phyloP scores from a whole-genome alignment of 1,140 invertebrate genomes.

The Chymomyza costata region DNA sequence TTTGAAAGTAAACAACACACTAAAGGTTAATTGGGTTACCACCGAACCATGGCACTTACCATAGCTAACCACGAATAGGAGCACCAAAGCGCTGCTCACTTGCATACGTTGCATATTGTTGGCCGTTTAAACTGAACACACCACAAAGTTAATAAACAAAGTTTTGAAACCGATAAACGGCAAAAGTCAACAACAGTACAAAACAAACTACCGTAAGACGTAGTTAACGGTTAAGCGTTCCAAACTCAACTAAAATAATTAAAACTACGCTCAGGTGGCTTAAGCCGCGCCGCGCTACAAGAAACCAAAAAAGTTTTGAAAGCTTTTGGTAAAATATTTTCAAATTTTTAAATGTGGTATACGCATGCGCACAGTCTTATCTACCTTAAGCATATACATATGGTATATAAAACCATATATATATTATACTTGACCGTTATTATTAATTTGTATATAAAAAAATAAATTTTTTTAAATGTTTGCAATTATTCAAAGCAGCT shows the following conservation, averaged over 20 bases:
- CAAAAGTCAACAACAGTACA: conserved; percentile 3
- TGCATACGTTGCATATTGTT: conserved; percentile 26
- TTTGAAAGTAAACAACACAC: conserved; percentile 57
- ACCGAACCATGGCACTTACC: conserved; percentile 39
- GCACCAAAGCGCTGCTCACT: conserved; percentile 24
- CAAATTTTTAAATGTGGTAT: too few relatives aligned
- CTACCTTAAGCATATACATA: too few relatives aligned
- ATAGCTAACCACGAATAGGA: conserved; percentile 45
- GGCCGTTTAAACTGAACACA: conserved; percentile 7
- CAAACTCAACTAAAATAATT: conserved; percentile 74
- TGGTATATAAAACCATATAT: too few relatives aligned
- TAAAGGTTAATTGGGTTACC: conserved; percentile 26
- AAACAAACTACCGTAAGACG: conserved; percentile 46
- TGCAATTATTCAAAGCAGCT: too few relatives aligned
- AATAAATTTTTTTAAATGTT: too few relatives aligned
- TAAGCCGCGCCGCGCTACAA: too few relatives aligned
- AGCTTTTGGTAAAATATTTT: too few relatives aligned
- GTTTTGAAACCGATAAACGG: conserved; percentile 17
- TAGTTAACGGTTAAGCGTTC: conserved; percentile 69
- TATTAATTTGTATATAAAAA: too few relatives aligned
- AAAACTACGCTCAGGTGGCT: conserved; percentile 68
- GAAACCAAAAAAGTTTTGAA: too few relatives aligned
- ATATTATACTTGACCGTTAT: too few relatives aligned
- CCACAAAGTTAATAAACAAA: conserved; percentile 2
- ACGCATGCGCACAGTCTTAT: too few relatives aligned